A percentile compares a stretch with the other conserved stretches of the same genome.
Evolutionary conservation across 2,888 invertebrate species (phyloP).

Genomic region (Dioctria rufipes): DNA sequence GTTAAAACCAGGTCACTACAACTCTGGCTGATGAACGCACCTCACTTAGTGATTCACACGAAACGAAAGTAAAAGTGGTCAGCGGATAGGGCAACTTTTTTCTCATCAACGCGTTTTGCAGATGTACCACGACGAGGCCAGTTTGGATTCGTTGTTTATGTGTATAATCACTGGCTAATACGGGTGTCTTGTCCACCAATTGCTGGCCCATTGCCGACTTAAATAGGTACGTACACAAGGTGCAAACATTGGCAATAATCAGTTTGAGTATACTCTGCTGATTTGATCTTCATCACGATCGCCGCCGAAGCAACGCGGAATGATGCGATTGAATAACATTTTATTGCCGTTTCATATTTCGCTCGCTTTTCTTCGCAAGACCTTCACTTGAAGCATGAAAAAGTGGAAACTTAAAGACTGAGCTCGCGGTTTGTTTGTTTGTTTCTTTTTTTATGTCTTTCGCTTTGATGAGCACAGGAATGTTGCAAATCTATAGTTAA

Average conservation of each 20-base stretch:
- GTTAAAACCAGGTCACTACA: slow-evolving; percentile 27
- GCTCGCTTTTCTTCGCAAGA: slow-evolving; percentile 14
- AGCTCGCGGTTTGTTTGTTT: not conserved
- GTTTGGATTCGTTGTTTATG: not conserved
- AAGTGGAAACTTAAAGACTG: slow-evolving; percentile 5
- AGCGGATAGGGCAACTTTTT: slow-evolving; percentile 18
- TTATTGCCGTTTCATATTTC: slow-evolving; percentile 28
- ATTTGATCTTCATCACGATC: slow-evolving; percentile 14
- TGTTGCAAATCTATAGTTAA: slow-evolving; percentile 18
- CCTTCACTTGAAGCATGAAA: slow-evolving; percentile 41
- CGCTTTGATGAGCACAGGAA: slow-evolving; percentile 16
- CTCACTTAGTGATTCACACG: slow-evolving; percentile 19
- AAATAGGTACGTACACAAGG: not conserved
- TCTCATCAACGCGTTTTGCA: not conserved
- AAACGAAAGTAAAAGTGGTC: slow-evolving; percentile 49
- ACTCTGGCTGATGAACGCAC: slow-evolving; percentile 3
- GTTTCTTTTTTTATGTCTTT: not conserved
- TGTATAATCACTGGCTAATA: slow-evolving; percentile 4
- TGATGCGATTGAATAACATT: slow-evolving; percentile 8
- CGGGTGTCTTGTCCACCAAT: not conserved
- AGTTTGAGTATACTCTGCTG: not conserved
- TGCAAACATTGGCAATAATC: slow-evolving; percentile 11
- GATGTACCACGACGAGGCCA: not conserved
- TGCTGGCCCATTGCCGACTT: not conserved
- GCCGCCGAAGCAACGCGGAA: not conserved